Base-by-base conservation (phyloP, 2,888 invertebrate species). In the Drepanosiphum platanoidis region DNA sequence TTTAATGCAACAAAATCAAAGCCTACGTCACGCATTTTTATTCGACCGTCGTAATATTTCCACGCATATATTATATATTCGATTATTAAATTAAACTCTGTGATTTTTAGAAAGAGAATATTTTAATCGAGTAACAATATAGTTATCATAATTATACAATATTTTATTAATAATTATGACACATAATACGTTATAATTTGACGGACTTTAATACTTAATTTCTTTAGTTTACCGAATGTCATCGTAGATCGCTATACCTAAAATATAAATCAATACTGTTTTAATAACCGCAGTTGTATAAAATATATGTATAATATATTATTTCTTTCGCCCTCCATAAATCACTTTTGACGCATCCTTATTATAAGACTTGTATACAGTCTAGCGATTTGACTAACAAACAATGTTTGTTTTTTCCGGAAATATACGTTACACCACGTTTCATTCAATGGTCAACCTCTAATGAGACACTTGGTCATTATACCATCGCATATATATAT, bases 381-480 rank as follows among this genome's bases (percentile, higher is more conserved):
- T 39, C 22, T 30, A 42, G 64, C 30, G 77, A 78, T 64, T 61
- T 39, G 27, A 80, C 34, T 66, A 66, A 80, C 68, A 52, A 70
- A 70, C 34, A 9, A 36, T 32, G 27, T 80, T 81, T 61, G 70
- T 81, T 39, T 71, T 36, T 18, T 5, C 81, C 61, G 81, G 61
- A 82, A 61, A 82, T 82, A 72, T 82, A 71, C 39, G 58, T 81
- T 58, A 71, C 58, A 32, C 61, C 58, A 52, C 22, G 36, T 80
- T 70, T 80, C 70, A 34, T 61, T 36, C 71, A 61, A 71, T 75
- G 84, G 84, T 84, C 84, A 84, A 84, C 75, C 68, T 75, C 75
- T 84, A 84, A 84, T 84, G 84, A 84, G 84, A 84, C 75, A 68
- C 74, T 52, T 22, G 75, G 66, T 84, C 77, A 58, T 75, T 74